Percentiles rank a stretch among this genome's conserved stretches.
Conservation (phyloP, 2,888 invertebrate species). For the Sacculina carcini region DNA sequence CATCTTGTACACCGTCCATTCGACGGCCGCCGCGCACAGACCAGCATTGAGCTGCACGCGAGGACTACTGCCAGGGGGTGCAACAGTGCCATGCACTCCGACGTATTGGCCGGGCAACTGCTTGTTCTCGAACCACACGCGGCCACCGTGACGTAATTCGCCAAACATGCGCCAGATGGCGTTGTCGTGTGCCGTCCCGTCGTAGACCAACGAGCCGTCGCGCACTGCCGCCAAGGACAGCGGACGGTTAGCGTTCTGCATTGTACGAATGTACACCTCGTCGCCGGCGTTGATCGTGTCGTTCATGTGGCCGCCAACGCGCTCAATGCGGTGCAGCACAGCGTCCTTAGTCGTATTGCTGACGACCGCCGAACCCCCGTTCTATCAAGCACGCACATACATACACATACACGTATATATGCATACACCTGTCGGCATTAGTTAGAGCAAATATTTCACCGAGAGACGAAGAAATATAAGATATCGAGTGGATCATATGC, state of each 20-base stretch:
- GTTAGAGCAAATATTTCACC: too few species aligned
- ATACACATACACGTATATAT: too few species aligned
- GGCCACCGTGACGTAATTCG: background rate
- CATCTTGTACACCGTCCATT: background rate
- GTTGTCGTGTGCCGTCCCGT: background rate
- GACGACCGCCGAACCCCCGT: too few species aligned
- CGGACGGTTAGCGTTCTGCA: background rate
- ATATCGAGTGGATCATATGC: too few species aligned
- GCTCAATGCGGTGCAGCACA: background rate
- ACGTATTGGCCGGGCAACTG: background rate
- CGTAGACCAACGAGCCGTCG: background rate
- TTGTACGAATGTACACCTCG: background rate
- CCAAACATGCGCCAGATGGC: background rate
- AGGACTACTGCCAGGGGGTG: background rate
- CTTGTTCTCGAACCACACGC: constrained; percentile 1
- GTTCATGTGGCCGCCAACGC: background rate
- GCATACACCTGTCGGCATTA: too few species aligned
- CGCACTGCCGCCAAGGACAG: background rate
- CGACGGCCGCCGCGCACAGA: background rate
- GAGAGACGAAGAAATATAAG: too few species aligned
- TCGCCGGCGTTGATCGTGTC: background rate
- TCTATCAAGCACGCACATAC: too few species aligned
- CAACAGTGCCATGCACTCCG: background rate
- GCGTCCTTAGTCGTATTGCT: background rate
- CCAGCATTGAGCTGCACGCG: background rate